phyloP scores from a whole-genome alignment of 2,888 invertebrate genomes.

The Himalopsyche tibetana region DNA sequence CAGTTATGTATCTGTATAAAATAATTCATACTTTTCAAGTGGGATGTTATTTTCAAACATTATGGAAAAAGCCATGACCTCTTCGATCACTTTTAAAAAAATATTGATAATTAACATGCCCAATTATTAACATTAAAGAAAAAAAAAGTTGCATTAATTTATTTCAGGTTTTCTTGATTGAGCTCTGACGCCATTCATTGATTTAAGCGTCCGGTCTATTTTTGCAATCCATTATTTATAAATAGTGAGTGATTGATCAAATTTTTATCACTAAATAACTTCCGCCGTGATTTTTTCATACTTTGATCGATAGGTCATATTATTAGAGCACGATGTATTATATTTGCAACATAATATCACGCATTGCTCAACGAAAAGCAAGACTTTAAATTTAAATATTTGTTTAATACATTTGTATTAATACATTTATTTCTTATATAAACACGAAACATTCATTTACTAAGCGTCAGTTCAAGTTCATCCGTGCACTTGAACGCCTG shows the following conservation, averaged over 20 bases:
- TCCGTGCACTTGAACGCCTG: too few species aligned
- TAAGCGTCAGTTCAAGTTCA: too few species aligned
- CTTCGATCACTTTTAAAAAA: neutral
- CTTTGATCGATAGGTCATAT: neutral
- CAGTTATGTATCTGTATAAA: too few species aligned
- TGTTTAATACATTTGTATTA: too few species aligned
- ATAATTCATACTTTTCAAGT: too few species aligned
- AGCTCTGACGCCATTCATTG: slow-evolving; percentile 3
- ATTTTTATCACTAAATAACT: neutral
- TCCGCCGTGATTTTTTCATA: neutral
- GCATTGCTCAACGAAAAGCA: too few species aligned
- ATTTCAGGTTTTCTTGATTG: slow-evolving; percentile 28
- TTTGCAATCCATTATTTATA: slow-evolving; percentile 12
- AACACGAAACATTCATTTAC: too few species aligned
- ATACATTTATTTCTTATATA: too few species aligned
- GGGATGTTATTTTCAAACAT: too few species aligned
- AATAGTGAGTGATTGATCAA: slow-evolving; percentile 29
- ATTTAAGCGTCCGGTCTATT: slow-evolving; percentile 24
- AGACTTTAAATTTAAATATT: too few species aligned
- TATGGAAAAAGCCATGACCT: neutral
- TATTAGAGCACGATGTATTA: too few species aligned
- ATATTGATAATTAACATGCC: slow-evolving; percentile 8
- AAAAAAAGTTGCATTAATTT: neutral
- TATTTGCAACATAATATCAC: too few species aligned
- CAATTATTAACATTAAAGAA: slow-evolving; percentile 2